A percentile compares a stretch with the other conserved stretches of the same genome.
Conservation (phyloP, 2,113 vertebrate genomes). For the Pollimyrus isidori region DNA sequence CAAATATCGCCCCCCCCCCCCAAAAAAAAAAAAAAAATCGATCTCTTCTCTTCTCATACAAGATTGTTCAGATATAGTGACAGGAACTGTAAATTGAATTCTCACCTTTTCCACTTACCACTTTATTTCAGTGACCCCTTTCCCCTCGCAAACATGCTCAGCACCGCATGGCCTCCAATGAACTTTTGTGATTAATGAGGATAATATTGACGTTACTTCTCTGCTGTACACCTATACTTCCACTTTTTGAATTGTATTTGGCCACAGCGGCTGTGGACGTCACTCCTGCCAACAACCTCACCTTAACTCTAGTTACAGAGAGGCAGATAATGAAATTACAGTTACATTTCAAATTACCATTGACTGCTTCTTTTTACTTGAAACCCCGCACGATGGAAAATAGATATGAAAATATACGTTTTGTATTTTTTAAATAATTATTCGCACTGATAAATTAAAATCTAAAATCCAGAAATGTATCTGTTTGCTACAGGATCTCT, state of each 20-base stretch:
- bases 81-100: neutral
- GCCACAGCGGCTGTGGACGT: neutral
- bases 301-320: neutral
- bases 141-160: neutral
- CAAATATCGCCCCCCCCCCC: no score
- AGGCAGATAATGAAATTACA: neutral
- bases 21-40: no score
- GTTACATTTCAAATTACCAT: neutral
- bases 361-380: neutral
- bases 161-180: neutral
- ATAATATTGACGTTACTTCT: neutral
- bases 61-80: neutral
- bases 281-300: neutral
- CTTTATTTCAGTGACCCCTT: neutral
- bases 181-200: neutral
- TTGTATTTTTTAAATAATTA: constrained; percentile 1
- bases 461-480: neutral
- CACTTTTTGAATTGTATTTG: neutral
- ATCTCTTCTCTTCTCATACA: neutral
- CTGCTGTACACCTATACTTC: neutral
- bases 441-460: neutral
- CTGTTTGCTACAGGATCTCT: neutral
- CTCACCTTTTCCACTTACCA: neutral
- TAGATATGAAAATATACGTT: neutral
- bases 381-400: neutral